Evolutionary conservation across 2,113 vertebrate genomes (phyloP).

Genomic region (Leptodactylus fuscus): DNA sequence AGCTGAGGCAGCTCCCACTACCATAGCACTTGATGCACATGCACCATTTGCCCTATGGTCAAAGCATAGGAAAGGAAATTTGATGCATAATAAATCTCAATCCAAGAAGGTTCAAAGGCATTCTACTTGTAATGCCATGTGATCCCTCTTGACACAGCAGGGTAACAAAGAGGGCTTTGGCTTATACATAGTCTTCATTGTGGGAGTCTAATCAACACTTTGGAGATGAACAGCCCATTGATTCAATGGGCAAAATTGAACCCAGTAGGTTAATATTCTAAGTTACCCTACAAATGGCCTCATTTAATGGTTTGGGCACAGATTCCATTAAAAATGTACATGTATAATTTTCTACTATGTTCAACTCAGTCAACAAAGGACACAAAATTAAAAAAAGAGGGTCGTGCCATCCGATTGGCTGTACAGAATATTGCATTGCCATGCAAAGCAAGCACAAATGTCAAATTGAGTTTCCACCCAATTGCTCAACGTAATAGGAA

Average conservation of each 20-base stretch:
- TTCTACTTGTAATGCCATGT: too few species aligned
- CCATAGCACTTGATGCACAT: too few species aligned
- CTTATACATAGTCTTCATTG: not conserved
- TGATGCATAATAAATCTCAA: too few species aligned
- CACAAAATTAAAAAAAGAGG: not conserved
- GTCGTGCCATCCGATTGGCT: not conserved
- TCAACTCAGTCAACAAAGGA: not conserved
- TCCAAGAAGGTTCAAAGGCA: too few species aligned
- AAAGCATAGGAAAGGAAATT: too few species aligned
- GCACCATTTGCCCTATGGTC: too few species aligned
- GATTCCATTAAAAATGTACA: not conserved
- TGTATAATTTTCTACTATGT: not conserved
- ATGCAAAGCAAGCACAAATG: constrained; percentile 8
- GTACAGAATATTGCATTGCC: not conserved
- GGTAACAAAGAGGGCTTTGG: not conserved
- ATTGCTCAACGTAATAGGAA: constrained; percentile 15
- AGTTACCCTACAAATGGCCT: not conserved
- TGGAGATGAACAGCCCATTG: not conserved
- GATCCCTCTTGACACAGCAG: too few species aligned
- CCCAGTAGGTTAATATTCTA: not conserved
- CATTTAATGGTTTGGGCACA: not conserved
- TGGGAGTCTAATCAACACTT: not conserved
- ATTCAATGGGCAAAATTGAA: not conserved
- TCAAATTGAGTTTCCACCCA: constrained; percentile 12
- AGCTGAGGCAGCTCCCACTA: too few species aligned